These are phyloP conservation scores for Stichopus horrens DNA, from an alignment of 53 echinoderm and acorn worm species.

Conservation along the genomic window DNA sequence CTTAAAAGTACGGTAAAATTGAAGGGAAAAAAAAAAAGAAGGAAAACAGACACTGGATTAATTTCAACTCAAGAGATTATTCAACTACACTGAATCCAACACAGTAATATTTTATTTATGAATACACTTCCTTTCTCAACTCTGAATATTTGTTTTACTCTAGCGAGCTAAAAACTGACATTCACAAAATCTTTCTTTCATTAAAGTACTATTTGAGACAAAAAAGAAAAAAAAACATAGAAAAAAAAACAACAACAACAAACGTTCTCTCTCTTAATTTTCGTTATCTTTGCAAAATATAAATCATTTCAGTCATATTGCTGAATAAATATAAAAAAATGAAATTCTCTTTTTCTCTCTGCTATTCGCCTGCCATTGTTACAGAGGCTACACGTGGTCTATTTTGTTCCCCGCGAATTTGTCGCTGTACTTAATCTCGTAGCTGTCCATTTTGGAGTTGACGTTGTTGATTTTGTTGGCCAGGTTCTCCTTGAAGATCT, in stretches of 20 bases:
- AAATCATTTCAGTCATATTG: slow-evolving; percentile 47
- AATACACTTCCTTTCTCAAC: no score
- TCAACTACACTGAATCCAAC: no score
- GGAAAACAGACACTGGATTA: no score
- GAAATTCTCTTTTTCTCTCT: slow-evolving; percentile 31
- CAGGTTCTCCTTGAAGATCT: slow-evolving; percentile 89
- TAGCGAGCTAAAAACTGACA: no score
- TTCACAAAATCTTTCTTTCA: no score
- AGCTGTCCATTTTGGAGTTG: slow-evolving; percentile 66
- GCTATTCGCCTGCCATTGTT: background rate
- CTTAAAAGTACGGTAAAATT: no score
- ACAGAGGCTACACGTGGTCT: slow-evolving; percentile 62
- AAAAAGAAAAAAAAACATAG: no score
- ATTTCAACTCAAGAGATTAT: no score
- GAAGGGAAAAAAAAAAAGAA: no score
- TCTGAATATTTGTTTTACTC: no score
- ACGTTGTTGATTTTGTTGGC: slow-evolving; percentile 60
- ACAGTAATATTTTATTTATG: no score
- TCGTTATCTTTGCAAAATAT: slow-evolving; percentile 40
- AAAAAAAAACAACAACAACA: background rate
- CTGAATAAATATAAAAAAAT: slow-evolving; percentile 33
- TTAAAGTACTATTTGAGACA: no score
- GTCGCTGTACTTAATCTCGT: slow-evolving; percentile 73
- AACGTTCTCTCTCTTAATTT: background rate
- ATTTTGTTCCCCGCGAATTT: slow-evolving; percentile 70